Base-by-base conservation (phyloP, 2,113 vertebrate genomes). In the Triplophysa dalaica region DNA sequence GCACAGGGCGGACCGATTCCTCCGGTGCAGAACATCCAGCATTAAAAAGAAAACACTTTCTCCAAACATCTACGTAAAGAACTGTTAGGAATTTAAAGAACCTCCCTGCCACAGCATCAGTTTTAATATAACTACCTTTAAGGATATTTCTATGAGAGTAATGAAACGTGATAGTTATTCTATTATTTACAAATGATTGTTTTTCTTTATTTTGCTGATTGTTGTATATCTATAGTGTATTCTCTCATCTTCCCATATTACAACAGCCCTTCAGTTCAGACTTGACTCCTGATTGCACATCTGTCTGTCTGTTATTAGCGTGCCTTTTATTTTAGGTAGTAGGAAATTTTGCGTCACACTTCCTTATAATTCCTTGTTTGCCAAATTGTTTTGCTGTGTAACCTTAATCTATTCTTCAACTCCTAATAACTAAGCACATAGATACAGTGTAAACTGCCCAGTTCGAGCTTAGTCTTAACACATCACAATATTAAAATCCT, bases 111-210 rank as follows among this genome's bases (percentile, higher is more conserved):
- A 74, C 76, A 79, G 29, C 70, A 79, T 80, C 72, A 80, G 65
- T 83, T 83, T 83, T 83, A 75, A 76, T 70, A 70, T 70, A 79
- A 72, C 45, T 76, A 77, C 65, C 52, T 52, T 63, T 69, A 70
- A 33, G 78, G 58, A 62, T 38, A 63, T 68, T 75, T 68, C 77
- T 75, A 75, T 78, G 64, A 73, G 67, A 79, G 50, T 48, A 50
- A 78, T 67, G 56, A 82, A 69, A 61, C 48, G 24, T 77, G 50
- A 82, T 82, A 72, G 69, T 63, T 73, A 72, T 80, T 83, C 78
- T 77, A 80, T 69, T 70, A 52, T 75, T 83, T 75, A 79, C 58
- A 54, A 52, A 22, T 79, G 24, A 52, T 70, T 66, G 61, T 58
- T 17, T 73, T 41, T 21, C 65, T 61, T 83, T 21, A 8, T 82